Evolutionary conservation across 1,140 invertebrate species (phyloP), one percentile per base, ranked within the genome.

Genomic region (Drosophila trapezifrons): DNA sequence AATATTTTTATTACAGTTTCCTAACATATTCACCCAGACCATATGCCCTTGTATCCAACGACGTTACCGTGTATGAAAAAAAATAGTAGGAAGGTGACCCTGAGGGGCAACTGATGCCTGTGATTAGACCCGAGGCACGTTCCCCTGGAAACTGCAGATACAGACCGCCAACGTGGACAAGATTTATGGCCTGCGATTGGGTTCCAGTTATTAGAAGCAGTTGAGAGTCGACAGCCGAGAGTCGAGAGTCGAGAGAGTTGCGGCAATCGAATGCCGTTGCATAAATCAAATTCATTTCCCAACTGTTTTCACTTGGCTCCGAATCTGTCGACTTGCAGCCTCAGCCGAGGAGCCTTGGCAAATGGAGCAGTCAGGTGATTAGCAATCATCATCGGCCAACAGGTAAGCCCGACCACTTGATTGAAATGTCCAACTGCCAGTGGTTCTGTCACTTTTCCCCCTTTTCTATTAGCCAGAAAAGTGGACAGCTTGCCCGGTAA

Each of bases 261-360:
- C 55, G 58, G 75, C 73, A 55, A 64, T 58, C 55, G 60, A 77
- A 66, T 80, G 78, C 74, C 69, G 78, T 86, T 86, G 82, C 82
- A 85, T 85, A 86, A 85, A 85, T 85, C 82, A 85, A 85, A 85
- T 84, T 78, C 82, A 86, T 85, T 86, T 75, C 69, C 75, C 45
- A 56, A 74, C 49, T 49, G 60, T 64, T 74, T 74, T 74, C 57
- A 47, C 70, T 71, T n/a, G n/a, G 12, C 13, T n/a, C 35, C 52
- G 20, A 46, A 58, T 40, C 65, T 49, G 51, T 15, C 42, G 22
- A 22, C 12, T 18, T 56, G 22, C 32, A 29, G 47, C 47, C 55
- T 40, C 40, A 56, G 52, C 57, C 51, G 47, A 55, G 52, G 42
- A 56, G 60, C 45, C 55, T 57, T 63, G 67, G 58, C 65, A 83